These are phyloP conservation scores for Spisula solida DNA, from an alignment of 2,888 invertebrate genomes.

Conservation along the genomic window DNA sequence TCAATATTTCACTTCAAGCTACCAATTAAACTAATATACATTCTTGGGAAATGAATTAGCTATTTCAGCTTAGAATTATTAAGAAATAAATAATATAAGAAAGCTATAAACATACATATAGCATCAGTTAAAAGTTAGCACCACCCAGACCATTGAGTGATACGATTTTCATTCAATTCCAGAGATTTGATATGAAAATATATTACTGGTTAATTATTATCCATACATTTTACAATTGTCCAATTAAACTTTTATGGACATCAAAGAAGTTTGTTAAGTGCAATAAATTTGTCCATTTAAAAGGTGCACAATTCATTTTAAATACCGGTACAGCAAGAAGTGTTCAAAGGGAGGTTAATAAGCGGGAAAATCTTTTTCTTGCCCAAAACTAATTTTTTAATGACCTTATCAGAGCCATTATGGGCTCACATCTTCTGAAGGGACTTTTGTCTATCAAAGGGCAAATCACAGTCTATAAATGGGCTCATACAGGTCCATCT, in stretches of 20 bases:
- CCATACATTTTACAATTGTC: not conserved
- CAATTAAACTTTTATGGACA: not conserved
- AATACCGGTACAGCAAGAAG: too few relatives aligned
- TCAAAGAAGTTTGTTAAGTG: not conserved
- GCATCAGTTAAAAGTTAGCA: not conserved
- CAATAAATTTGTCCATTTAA: not conserved
- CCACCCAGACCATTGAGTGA: conserved; percentile 7
- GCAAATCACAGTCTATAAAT: too few relatives aligned
- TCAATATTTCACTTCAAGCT: conserved; percentile 28
- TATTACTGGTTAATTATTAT: not conserved
- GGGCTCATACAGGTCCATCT: too few relatives aligned
- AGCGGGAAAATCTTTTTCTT: too few relatives aligned
- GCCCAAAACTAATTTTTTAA: too few relatives aligned
- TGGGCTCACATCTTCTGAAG: too few relatives aligned
- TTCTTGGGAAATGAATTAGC: conserved; percentile 6
- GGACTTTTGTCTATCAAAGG: too few relatives aligned
- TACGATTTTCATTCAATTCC: not conserved
- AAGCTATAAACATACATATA: conserved; percentile 1
- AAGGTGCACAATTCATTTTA: not conserved
- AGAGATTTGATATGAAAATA: conserved; percentile 3
- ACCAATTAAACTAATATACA: conserved; percentile 27
- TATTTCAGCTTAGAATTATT: not conserved
- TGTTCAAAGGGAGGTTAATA: too few relatives aligned
- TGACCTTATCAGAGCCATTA: too few relatives aligned
- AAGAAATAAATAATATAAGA: conserved; percentile 6